Evolutionary conservation across 2,888 invertebrate species (phyloP), one percentile per base, ranked within the genome.

Genomic region (Cataglyphis livida): DNA sequence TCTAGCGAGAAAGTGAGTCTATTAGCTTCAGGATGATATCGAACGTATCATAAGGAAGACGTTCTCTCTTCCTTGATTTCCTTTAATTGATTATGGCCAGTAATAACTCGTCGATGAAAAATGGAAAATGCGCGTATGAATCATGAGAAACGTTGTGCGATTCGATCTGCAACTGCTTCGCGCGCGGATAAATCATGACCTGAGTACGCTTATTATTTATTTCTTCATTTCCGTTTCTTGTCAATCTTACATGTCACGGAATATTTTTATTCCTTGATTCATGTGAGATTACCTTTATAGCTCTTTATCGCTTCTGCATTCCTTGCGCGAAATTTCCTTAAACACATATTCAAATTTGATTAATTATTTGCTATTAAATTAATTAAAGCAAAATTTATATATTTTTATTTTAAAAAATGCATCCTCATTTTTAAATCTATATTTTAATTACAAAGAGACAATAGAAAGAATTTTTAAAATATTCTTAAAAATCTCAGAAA

Each of bases 171-270:
- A 38, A 44, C 1, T 38, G 41, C 78, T 59, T 78, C 44, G 57
- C 4, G 41, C 57, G 25, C 38, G 44, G 71, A 78, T 78, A 78
- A 78, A 70, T 68, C 32, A 70, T 25, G 59, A 57, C 21, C 41
- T 10, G n/a, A 41, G 68, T 57, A 32, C 44, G 59, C 44, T 78
- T 78, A 78, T 78, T 78, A 78, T 78, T 78, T 70, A 78, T 70
- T 78, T 78, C 59, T 70, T 78, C 44, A 78, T 70, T 78, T 78
- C 44, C 59, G 78, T 62, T 78, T 59, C 44, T 78, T 66, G 41
- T 70, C 59, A 66, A 70, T 59, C 44, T 71, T 25, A 68, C 12
- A 7, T 10, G 57, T 1, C 28, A 38, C 28, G 21, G 54, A 78
- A 70, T 78, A 68, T 38, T 76, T 76, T 41, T 68, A 12, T 32